Base-by-base conservation (phyloP, 2,113 vertebrate genomes). In the Hypomesus transpacificus region DNA sequence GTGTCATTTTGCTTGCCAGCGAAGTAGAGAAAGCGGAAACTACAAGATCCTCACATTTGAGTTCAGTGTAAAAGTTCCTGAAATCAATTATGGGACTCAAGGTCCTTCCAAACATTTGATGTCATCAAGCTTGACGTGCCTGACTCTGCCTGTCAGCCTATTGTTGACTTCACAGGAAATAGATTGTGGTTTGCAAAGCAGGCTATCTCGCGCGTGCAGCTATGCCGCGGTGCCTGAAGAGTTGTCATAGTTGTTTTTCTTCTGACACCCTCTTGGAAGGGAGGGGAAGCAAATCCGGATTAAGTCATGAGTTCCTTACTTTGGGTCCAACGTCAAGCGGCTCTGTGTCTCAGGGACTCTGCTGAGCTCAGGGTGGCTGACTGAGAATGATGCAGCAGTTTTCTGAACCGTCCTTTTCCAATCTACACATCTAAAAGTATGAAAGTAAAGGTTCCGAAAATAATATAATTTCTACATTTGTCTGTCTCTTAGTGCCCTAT, bases 241-340 rank as follows among this genome's bases (percentile, higher is more conserved):
- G 58, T 54, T 58, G 54, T 62, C 71, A 68, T 14, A 63, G 69
- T 17, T 72, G 73, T 56, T 70, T 51, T 71, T 69, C 26, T 39
- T 14, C 73, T 52, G 51, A 58, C 21, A 11, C 20, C 16, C 61
- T 57, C n/a, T 39, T 57, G n/a, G 18, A 53, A 28, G 66, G 56
- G 54, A 72, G 76, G 81, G 77, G 58, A 69, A 53, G 70, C 31
- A 3, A 71, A 79, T 71, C 72, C 52, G 78, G 79, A 80, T 84
- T 74, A 79, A 76, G 65, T 77, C 20, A 46, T 28, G 62, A 71
- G 28, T 61, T 54, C 26, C 60, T 28, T 28, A 63, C 28, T 62
- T 51, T 71, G 70, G 59, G 53, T 24, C 59, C 28, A 54, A 71
- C 53, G 24, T 1, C 11, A 61, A 61, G 21, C 24, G 24, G 21